These are phyloP conservation scores for Lathronympha strigana DNA, from an alignment of 2,888 invertebrate species.

Conservation along the genomic window DNA sequence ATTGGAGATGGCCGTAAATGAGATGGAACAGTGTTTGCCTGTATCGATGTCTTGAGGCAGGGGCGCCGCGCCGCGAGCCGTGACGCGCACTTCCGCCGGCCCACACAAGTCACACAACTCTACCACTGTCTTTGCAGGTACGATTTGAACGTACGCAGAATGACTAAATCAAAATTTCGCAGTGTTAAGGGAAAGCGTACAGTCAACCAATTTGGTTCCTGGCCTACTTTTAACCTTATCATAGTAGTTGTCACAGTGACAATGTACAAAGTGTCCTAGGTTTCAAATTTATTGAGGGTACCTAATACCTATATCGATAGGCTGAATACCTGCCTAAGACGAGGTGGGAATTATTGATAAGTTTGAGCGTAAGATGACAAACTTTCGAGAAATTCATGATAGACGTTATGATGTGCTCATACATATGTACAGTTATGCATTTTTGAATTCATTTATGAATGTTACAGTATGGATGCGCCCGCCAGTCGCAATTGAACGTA, in stretches of 20 bases:
- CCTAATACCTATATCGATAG: too few relatives aligned
- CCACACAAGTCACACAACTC: constrained; percentile 51
- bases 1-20: constrained; percentile 59
- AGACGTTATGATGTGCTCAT: not conserved
- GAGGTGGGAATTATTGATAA: not conserved
- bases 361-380: not conserved
- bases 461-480: constrained; percentile 12
- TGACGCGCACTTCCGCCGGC: constrained; percentile 46
- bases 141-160: constrained; percentile 7
- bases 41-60: constrained; percentile 50
- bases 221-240: too few relatives aligned
- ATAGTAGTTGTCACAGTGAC: too few relatives aligned
- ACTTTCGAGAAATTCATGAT: constrained; percentile 5
- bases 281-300: too few relatives aligned
- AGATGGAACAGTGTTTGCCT: constrained; percentile 65
- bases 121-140: constrained; percentile 45
- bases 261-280: too few relatives aligned
- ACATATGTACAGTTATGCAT: constrained; percentile 5
- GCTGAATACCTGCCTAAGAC: too few relatives aligned
- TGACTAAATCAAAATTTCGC: not conserved
- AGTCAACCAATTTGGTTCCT: too few relatives aligned
- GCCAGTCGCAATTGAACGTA: constrained; percentile 60
- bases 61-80: constrained; percentile 56
- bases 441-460: constrained; percentile 17
- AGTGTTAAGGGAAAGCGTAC: not conserved